Conservation (phyloP, 2,113 vertebrate genomes). For the Trichechus manatus region DNA sequence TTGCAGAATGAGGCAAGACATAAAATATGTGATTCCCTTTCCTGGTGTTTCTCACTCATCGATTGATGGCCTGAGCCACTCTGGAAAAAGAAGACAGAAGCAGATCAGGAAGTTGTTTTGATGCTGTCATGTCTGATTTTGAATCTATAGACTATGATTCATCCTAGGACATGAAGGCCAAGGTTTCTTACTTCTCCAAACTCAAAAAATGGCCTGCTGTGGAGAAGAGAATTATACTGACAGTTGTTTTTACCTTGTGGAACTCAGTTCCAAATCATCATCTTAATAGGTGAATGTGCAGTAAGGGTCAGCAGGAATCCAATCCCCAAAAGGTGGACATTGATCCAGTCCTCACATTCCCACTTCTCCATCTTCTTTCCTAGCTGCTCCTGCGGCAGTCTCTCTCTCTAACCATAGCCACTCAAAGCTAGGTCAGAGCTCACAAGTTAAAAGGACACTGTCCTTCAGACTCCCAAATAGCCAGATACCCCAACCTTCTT, state of each 20-base stretch:
- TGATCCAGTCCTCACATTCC: not conserved
- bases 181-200: not conserved
- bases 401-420: not conserved
- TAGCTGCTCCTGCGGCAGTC: not conserved
- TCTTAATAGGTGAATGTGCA: not conserved
- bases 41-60: not conserved
- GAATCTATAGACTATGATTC: not conserved
- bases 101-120: not conserved
- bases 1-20: not conserved
- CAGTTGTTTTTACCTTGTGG: not conserved
- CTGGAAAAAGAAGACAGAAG: not conserved
- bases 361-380: not conserved
- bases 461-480: not conserved
- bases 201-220: not conserved
- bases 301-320: not conserved
- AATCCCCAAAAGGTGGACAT: not conserved
- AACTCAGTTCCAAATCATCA: not conserved
- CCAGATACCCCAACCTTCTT: not conserved
- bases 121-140: not conserved
- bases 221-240: not conserved
- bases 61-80: no score
- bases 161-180: not conserved
- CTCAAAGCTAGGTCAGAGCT: not conserved
- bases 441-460: not conserved
- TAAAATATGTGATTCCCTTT: rapidly evolving